Percentiles rank a stretch among this genome's conserved stretches.
phyloP scores from a whole-genome alignment of 2,797 vertebrate genomes.

The Notolepis coatsorum region DNA sequence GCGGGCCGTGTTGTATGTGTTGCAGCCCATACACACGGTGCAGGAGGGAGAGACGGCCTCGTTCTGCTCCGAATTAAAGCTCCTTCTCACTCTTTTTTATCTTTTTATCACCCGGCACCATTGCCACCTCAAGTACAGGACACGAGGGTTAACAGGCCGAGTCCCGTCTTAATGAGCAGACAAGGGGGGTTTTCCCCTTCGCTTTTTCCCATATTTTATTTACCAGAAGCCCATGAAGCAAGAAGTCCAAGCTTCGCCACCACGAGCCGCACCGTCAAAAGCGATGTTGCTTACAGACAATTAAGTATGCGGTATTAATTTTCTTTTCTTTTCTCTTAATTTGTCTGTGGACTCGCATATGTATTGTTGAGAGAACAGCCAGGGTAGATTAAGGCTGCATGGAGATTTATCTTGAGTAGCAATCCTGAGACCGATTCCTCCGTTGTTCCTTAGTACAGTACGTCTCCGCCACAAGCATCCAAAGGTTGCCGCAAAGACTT shows the following conservation, averaged over 20 bases:
- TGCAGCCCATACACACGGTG: constrained; percentile 25
- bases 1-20: constrained; percentile 39
- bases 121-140: constrained; percentile 57
- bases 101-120: constrained; percentile 46
- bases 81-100: constrained; percentile 49
- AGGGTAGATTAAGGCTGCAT: constrained; percentile 23
- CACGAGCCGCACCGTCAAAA: too few relatives aligned
- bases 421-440: constrained; percentile 41
- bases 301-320: constrained; percentile 51
- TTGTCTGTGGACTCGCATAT: constrained; percentile 11
- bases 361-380: constrained; percentile 14
- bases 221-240: constrained; percentile 21
- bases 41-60: constrained; percentile 18
- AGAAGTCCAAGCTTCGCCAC: background rate
- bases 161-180: constrained; percentile 53
- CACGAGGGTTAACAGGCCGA: constrained; percentile 32
- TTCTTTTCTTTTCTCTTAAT: too few relatives aligned
- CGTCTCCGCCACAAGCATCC: constrained; percentile 45
- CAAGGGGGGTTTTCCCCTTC: constrained; percentile 24
- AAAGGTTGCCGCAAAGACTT: constrained; percentile 48
- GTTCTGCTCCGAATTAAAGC: constrained; percentile 27
- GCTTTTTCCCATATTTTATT: constrained; percentile 24
- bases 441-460: constrained; percentile 49
- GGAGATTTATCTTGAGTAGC: constrained; percentile 34
- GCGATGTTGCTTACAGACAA: too few relatives aligned